Conservation (phyloP, 1,140 invertebrate genomes). For the Leucophenga varia region DNA sequence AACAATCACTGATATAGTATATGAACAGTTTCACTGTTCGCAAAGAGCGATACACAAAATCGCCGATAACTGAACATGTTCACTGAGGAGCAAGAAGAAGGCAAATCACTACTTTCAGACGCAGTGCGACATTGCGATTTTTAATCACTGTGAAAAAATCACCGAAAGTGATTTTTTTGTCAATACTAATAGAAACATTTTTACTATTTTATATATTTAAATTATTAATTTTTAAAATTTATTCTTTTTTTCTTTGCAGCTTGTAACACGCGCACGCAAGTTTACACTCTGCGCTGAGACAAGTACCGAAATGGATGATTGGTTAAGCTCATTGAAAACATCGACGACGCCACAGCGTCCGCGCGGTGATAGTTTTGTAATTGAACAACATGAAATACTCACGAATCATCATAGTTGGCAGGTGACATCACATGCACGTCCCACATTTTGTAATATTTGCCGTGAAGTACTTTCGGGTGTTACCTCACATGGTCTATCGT, state of each 20-base stretch:
- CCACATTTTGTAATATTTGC: slow-evolving; percentile 96
- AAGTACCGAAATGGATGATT: slow-evolving; percentile 86
- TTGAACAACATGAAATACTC: slow-evolving; percentile 68
- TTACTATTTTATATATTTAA: too few relatives aligned
- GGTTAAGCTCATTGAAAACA: slow-evolving; percentile 76
- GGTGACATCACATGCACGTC: slow-evolving; percentile 88
- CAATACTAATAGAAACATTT: too few relatives aligned
- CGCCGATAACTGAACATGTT: too few relatives aligned
- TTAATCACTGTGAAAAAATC: too few relatives aligned
- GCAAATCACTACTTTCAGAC: too few relatives aligned
- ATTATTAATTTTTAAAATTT: not conserved
- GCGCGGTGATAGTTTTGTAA: slow-evolving; percentile 60
- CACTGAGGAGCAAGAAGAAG: too few relatives aligned
- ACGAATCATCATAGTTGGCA: slow-evolving; percentile 89
- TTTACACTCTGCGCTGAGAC: slow-evolving; percentile 81
- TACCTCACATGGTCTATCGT: slow-evolving; percentile 90
- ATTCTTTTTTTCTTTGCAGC: slow-evolving; percentile 61
- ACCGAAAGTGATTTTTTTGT: too few relatives aligned
- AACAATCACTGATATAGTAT: too few relatives aligned
- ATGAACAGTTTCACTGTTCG: too few relatives aligned
- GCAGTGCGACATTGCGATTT: too few relatives aligned
- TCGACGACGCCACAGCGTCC: slow-evolving; percentile 67
- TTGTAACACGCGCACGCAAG: slow-evolving; percentile 82
- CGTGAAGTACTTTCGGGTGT: slow-evolving; percentile 88
- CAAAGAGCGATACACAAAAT: too few relatives aligned